These are phyloP conservation scores for Tipula vernalis DNA, from an alignment of 2,888 invertebrate genomes.

Conservation along the genomic window DNA sequence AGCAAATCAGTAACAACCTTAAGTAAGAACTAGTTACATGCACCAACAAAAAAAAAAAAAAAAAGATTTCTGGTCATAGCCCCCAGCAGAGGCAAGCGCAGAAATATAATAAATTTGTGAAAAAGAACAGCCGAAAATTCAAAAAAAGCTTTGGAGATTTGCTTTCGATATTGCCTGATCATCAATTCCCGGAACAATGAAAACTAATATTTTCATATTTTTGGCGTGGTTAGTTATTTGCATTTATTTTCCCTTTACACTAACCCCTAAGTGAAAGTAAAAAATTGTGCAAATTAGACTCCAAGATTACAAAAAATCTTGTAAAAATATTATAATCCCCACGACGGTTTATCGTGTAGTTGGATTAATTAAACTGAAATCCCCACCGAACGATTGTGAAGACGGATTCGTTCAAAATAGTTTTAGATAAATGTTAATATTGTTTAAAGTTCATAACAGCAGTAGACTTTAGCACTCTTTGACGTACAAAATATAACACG, in stretches of 20 bases:
- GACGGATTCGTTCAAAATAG: neutral
- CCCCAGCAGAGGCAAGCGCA: neutral
- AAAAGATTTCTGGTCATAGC: neutral
- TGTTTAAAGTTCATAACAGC: neutral
- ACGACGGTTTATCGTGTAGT: neutral
- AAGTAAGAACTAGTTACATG: no score
- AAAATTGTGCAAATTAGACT: neutral
- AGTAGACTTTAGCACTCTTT: neutral
- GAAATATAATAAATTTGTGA: neutral
- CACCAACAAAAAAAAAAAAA: no score
- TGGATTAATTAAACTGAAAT: neutral
- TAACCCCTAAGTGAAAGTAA: neutral
- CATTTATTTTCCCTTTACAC: neutral
- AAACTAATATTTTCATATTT: neutral
- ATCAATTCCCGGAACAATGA: neutral
- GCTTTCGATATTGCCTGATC: neutral
- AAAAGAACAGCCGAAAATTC: neutral
- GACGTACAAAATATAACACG: neutral
- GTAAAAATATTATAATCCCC: neutral
- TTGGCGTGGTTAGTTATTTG: neutral
- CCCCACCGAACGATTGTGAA: neutral
- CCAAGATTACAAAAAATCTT: neutral
- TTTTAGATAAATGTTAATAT: neutral
- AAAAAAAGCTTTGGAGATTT: neutral
- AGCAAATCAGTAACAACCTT: no score